Base-by-base conservation (phyloP, 2,888 invertebrate species). In the Ernsta delagoae region DNA sequence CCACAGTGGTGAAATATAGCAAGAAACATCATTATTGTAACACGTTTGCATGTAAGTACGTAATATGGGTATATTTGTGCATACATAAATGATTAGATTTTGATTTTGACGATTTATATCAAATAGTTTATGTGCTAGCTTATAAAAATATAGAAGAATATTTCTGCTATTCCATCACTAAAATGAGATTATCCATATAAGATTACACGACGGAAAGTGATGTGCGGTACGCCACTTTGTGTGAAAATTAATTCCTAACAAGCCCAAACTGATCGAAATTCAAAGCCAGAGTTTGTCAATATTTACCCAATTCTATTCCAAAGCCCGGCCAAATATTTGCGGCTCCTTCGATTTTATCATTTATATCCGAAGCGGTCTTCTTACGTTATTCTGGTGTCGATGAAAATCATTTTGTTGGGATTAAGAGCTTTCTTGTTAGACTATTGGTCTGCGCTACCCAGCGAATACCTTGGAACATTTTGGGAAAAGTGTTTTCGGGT, bases 281-380 rank as follows among this genome's bases (percentile, higher is more conserved):
- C 60, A 61, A 61, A 61, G 31, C 48, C 48, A 61, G 11, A 31
- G 11, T 11, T 12, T 6, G 31, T 34, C 45, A 61, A 61, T 48
- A 61, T 61, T 60, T 60, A 45, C 34, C 31, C 60, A 60, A 60
- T 31, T 34, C 48, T 60, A 48, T 60, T 48, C 48, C 45, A 60
- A 60, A 60, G n/a, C 60, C 34, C n/a, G 11, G 8, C 1, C 60
- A 60, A 60, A 48, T 60, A 60, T 60, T 60, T 60, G 60, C 8
- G 31, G 60, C 45, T n/a, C 45, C 45, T 45, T 11, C 60, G 60
- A 48, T 60, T 60, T 60, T 60, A 45, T 60, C 45, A 60, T 60
- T 60, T 60, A 48, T 60, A 60, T 60, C 60, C 45, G 60, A 60
- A 31, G 34, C 48, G 39, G 24, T 60, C 45, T 60, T 31, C 45